Evolutionary conservation across 2,888 invertebrate species (phyloP), one percentile per base, ranked within the genome.

Genomic region (Seira ritae): DNA sequence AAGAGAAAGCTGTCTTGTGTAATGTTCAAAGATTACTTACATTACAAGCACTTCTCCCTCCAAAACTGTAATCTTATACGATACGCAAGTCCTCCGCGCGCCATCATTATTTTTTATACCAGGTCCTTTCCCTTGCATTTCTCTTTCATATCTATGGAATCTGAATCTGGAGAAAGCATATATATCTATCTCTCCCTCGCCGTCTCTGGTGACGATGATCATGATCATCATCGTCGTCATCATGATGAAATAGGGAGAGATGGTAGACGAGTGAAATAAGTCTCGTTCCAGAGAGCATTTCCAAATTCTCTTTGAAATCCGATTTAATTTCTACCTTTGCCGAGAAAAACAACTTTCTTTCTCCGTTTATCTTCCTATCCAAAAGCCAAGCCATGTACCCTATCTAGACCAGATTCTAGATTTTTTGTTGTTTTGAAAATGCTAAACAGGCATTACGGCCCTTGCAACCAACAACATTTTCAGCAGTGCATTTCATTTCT

Each of bases 231-330:
- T 65, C 50, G 3, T 50, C 72, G 22, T 74, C 37, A 50, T 50
- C 19, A 15, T 50, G 17, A n/a, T 8, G 37, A 65, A 65, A 60
- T 3, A 66, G 60, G 17, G 66, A 24, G 60, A 60, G 23, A 23
- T 19, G 24, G 50, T 8, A 50, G 72, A 79, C 46, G 60, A 65
- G 3, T 62, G 71, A 67, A 66, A 68, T 42, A 37, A 73, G 75
- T 70, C 55, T 62, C 66, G 50, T 81, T 50, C 50, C 65, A 70
- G 42, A 70, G 8, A 4, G 74, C 75, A 70, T 70, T 75, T 81
- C 75, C 75, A 70, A 65, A 81, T 81, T 81, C 75, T 65, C 80
- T 81, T 81, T 81, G 80, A 81, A 81, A 81, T 81, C 75, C n/a
- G 80, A 81, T 81, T 81, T 75, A 69, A 81, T 81, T 81, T 81